Evolutionary conservation across 2,797 vertebrate genomes (phyloP).

Genomic region (Pristis pectinata): DNA sequence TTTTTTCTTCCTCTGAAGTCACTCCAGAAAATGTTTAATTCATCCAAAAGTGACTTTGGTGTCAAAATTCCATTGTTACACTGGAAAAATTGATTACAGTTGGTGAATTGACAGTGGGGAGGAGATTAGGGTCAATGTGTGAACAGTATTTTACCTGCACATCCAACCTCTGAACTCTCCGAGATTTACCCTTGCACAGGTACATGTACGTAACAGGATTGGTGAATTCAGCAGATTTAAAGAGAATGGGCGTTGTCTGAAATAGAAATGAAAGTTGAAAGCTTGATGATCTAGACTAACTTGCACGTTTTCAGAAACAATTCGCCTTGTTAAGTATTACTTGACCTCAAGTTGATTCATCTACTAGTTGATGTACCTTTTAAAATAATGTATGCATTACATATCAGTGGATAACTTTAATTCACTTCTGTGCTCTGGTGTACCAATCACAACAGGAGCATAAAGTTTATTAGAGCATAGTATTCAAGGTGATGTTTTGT

Average conservation of each 20-base stretch:
- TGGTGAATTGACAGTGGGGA: not conserved
- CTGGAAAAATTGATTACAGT: not conserved
- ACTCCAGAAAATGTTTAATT: not conserved
- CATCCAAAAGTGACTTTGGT: not conserved
- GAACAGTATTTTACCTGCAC: not conserved
- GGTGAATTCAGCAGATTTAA: not conserved
- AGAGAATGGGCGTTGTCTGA: too few species aligned
- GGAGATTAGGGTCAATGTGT: not conserved
- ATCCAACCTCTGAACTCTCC: not conserved
- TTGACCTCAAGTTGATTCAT: not conserved
- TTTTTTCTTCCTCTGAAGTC: not conserved
- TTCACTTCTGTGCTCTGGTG: not conserved
- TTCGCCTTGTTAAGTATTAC: not conserved
- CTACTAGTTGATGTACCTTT: not conserved
- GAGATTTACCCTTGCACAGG: not conserved
- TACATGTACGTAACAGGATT: not conserved
- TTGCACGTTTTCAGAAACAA: not conserved
- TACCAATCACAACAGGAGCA: not conserved
- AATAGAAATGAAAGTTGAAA: conserved; percentile 4
- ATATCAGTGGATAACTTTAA: not conserved
- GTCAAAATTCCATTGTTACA: not conserved
- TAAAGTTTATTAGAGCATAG: not conserved
- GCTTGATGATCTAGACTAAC: not conserved
- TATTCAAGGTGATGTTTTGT: not conserved
- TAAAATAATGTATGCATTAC: not conserved